Evolutionary conservation across 1,140 invertebrate genomes (phyloP).

Genomic region (Gonioctena quinquepunctata): DNA sequence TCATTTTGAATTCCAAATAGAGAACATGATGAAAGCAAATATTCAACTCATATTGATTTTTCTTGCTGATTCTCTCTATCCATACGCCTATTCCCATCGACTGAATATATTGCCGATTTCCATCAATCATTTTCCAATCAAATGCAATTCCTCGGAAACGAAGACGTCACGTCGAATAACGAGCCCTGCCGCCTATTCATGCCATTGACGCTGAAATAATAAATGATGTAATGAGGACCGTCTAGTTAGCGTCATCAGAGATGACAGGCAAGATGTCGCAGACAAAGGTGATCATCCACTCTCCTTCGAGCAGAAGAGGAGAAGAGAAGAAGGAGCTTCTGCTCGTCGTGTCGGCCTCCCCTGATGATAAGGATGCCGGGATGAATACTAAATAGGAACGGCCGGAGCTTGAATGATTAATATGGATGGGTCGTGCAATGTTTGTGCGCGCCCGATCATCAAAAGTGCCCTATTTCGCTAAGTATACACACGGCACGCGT

Average conservation of each 20-base stretch:
- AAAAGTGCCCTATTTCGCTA: slow-evolving; percentile 18
- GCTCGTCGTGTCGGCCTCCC: slow-evolving; percentile 3
- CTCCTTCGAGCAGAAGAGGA: too few relatives aligned
- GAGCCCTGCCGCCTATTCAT: neutral
- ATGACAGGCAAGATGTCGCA: slow-evolving; percentile 36
- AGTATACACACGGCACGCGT: neutral
- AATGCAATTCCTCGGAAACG: neutral
- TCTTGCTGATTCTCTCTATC: too few relatives aligned
- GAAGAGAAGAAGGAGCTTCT: neutral
- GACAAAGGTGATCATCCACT: slow-evolving; percentile 2
- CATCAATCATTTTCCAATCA: too few relatives aligned
- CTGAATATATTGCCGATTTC: too few relatives aligned
- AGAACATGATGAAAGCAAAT: too few relatives aligned
- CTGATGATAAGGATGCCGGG: slow-evolving; percentile 31
- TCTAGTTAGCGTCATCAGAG: slow-evolving; percentile 32
- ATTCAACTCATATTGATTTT: too few relatives aligned
- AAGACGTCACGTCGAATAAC: neutral
- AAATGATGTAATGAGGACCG: slow-evolving; percentile 29
- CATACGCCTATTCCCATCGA: neutral
- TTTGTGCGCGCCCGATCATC: slow-evolving; percentile 22
- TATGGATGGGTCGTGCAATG: slow-evolving; percentile 31
- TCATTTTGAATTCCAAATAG: too few relatives aligned
- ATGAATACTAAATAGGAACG: slow-evolving; percentile 37
- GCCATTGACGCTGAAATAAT: slow-evolving; percentile 20
- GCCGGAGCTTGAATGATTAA: slow-evolving; percentile 33